A percentile compares a stretch with the other conserved stretches of the same genome.
phyloP scores from a whole-genome alignment of 2,797 vertebrate species.

The Pseudochaenichthys georgianus region DNA sequence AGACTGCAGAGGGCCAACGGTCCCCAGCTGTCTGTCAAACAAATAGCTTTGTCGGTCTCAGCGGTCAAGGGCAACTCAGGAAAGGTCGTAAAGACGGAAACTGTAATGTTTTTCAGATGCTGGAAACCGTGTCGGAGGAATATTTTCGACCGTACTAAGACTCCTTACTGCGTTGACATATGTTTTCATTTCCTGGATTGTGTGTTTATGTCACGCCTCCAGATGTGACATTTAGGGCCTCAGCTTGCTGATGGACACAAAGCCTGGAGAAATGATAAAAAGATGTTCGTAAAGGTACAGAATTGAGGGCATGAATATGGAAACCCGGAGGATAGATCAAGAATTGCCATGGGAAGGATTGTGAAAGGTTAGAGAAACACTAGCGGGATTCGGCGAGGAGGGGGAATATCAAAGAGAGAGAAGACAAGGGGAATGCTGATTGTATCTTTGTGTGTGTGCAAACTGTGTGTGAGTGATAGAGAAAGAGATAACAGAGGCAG shows the following conservation, averaged over 20 bases:
- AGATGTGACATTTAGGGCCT: constrained; percentile 45
- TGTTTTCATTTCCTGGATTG: constrained; percentile 13
- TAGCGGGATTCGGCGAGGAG: constrained; percentile 19
- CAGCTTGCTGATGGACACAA: constrained; percentile 7
- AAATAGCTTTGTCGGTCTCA: constrained; percentile 56
- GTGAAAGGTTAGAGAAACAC: constrained; percentile 63
- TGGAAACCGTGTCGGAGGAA: not conserved
- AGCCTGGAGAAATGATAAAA: constrained; percentile 50
- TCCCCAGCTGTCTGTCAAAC: constrained; percentile 56
- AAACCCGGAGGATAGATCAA: constrained; percentile 46
- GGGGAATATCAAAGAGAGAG: constrained; percentile 35
- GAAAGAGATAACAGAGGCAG: constrained; percentile 33
- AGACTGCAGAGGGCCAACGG: constrained; percentile 31
- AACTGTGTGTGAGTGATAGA: constrained; percentile 19
- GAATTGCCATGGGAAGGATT: constrained; percentile 47
- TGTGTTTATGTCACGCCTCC: not conserved
- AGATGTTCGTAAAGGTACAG: constrained; percentile 20
- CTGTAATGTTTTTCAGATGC: not conserved
- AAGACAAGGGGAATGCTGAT: constrained; percentile 47
- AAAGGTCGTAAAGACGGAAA: constrained; percentile 14
- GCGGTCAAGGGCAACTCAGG: constrained; percentile 55
- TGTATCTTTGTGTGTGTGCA: constrained; percentile 23
- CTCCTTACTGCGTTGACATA: not conserved
- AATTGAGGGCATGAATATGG: constrained; percentile 38
- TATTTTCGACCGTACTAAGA: not conserved